A percentile compares a stretch with the other conserved stretches of the same genome.
These are phyloP conservation scores for Eublepharis macularius DNA, from an alignment of 2,113 vertebrate species.

Conservation along the genomic window DNA sequence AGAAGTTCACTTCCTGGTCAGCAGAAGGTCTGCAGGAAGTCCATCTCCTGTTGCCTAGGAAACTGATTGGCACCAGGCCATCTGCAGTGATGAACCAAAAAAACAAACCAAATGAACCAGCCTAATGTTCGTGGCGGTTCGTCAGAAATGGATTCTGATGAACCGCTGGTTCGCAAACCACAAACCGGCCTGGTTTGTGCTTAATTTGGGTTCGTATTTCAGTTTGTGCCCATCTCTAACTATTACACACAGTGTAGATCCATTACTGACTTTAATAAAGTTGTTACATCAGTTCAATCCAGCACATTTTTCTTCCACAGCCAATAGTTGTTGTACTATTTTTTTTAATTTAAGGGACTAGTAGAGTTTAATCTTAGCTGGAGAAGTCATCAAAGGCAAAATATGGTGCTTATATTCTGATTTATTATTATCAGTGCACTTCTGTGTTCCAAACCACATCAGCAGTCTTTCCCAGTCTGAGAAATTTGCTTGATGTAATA, in stretches of 20 bases:
- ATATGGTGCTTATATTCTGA: conserved; percentile 13
- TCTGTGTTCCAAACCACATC: conserved; percentile 17
- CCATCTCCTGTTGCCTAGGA: no score
- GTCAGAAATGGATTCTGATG: no score
- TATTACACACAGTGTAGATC: background rate
- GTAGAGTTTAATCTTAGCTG: background rate
- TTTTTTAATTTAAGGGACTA: background rate
- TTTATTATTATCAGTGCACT: background rate
- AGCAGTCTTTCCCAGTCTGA: conserved; percentile 16
- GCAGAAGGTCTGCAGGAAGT: no score
- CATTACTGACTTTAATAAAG: background rate
- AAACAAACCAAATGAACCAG: no score
- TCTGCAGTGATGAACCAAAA: no score
- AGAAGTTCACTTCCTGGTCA: no score
- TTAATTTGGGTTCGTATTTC: no score
- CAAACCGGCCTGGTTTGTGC: no score
- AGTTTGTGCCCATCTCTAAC: no score
- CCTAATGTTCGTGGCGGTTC: no score
- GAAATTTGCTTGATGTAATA: conserved; percentile 37
- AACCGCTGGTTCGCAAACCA: no score
- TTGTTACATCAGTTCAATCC: background rate
- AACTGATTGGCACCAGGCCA: no score
- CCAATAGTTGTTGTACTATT: background rate
- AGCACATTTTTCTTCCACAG: background rate
- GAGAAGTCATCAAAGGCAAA: background rate